Evolutionary conservation across 2,113 vertebrate genomes (phyloP).

Genomic region (chimpanzee (Pan troglodytes)): NHGRI_mPanTro3-v2.1_pri NC_072415.2:57199501-57200000

Average conservation of each 20-base stretch:
- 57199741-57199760: background rate
- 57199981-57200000: too few relatives aligned
- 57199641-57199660: background rate
- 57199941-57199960: background rate
- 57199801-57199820: background rate
- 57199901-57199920: background rate
- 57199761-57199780: background rate
- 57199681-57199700: background rate
- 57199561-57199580: background rate
- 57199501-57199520: background rate
- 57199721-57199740: background rate
- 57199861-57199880: background rate
- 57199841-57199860: slow-evolving; percentile 9
- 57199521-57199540: background rate
- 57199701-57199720: background rate
- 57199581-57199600: too few relatives aligned
- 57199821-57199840: background rate
- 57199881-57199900: background rate
- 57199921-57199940: background rate
- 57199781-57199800: background rate
- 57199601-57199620: background rate
- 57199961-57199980: slow-evolving; percentile 32
- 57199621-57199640: background rate
- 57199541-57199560: background rate
- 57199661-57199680: background rate